Evolutionary conservation across 92 coral and sea anemone species (phyloP).

Genomic region (Umimayanthus kanabou): DNA sequence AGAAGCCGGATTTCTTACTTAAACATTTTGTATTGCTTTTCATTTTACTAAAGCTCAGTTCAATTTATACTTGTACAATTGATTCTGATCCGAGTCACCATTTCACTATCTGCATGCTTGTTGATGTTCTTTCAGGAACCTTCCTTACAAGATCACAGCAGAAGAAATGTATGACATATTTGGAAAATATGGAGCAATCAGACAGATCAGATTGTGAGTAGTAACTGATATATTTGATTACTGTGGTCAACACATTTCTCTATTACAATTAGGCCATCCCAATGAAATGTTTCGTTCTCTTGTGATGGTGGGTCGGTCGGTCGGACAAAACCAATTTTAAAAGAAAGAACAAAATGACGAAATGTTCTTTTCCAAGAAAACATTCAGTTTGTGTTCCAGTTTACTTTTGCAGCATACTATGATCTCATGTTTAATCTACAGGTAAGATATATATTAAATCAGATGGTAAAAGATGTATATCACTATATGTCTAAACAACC

Average conservation of each 20-base stretch:
- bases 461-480: too few species aligned
- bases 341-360: too few species aligned
- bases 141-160: conserved; percentile 97
- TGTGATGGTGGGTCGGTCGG: too few species aligned
- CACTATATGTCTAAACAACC: too few species aligned
- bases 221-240: background rate
- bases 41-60: background rate
- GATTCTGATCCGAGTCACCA: background rate
- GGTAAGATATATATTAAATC: too few species aligned
- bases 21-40: background rate
- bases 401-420: too few species aligned
- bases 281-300: too few species aligned
- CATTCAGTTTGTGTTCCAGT: too few species aligned
- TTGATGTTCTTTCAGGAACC: conserved; percentile 63
- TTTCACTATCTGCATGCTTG: background rate
- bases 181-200: conserved; percentile 97
- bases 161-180: conserved; percentile 99
- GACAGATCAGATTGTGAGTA: conserved; percentile 95
- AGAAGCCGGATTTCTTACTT: background rate
- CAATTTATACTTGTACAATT: background rate
- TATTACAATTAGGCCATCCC: too few species aligned
- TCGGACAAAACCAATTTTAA: too few species aligned
- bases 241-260: background rate
- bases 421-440: too few species aligned
- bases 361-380: too few species aligned